Evolutionary conservation across 2,113 vertebrate species (phyloP), one percentile per base, ranked within the genome.

Genomic region (Verasper variegatus): DNA sequence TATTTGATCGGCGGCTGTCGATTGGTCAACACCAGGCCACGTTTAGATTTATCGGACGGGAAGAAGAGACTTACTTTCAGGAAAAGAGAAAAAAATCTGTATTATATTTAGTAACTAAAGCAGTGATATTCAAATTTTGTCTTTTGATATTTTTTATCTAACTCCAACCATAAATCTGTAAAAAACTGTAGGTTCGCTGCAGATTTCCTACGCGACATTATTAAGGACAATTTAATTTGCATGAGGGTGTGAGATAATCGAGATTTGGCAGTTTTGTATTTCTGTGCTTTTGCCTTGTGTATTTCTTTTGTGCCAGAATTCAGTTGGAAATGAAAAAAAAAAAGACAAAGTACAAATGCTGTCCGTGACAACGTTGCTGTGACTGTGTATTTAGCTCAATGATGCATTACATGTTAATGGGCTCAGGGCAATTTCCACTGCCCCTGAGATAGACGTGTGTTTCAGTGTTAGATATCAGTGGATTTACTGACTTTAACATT

Each of bases 111-210:
- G 15, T 84, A 4, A 58, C 24, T 57, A 18, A 66, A 23, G 52
- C 4, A 2, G 58, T 45, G 65, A 24, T 58, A 4, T 17, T 42
- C n/a, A 3, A 64, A 35, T 63, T 63, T 13, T 61, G 1, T 72
- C 8, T 73, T 71, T 76, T 51, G 7, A 61, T 62, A 11, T 67
- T 62, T 74, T 47, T 69, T 51, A 62, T 68, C 56, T 47, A 45
- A 55, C 13, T 56, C 58, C 45, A 56, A 56, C 10, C 1, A 60
- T 27, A 40, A 52, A 52, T 40, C 21, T 55, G 23, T 73, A 45
- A 17, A 56, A 60, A 58, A 31, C 8, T 40, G 10, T 31, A n/a
- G 58, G 55, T 13, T 7, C 10, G 13, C 57, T 15, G 17, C 7
- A 55, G 66, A 37, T 76, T 73, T 55, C n/a, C 1, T 35, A 23